Percentiles rank a stretch among this genome's conserved stretches.
Evolutionary conservation across 2,888 invertebrate genomes (phyloP).

Genomic region (Melieria picta): DNA sequence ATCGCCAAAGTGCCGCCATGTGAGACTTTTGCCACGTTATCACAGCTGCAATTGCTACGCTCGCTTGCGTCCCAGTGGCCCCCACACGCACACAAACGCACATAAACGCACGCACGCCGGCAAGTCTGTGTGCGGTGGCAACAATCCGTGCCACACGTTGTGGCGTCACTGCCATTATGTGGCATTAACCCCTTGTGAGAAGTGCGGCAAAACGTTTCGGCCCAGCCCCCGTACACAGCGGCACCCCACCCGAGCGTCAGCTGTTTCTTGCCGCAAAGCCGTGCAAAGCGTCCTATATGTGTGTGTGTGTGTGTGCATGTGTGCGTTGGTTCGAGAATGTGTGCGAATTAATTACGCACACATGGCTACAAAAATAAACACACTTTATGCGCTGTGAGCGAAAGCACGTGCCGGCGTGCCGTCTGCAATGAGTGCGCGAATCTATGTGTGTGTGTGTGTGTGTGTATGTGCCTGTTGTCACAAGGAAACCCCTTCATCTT

Average conservation of each 20-base stretch:
- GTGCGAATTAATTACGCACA: constrained; percentile 43
- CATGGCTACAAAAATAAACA: constrained; percentile 40
- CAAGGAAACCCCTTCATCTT: constrained; percentile 3
- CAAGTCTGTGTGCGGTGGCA: constrained; percentile 4
- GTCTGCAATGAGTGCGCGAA: constrained; percentile 7
- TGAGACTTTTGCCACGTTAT: constrained; percentile 44
- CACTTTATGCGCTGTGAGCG: constrained; percentile 8
- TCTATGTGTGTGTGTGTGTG: constrained; percentile 14
- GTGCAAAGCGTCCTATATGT: background rate
- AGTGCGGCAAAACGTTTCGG: too few relatives aligned
- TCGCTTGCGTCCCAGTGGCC: constrained; percentile 13
- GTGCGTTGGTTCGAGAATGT: constrained; percentile 24
- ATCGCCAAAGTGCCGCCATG: background rate
- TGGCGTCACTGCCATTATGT: constrained; percentile 19
- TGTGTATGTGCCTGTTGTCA: background rate
- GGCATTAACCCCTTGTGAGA: constrained; percentile 40
- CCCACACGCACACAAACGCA: background rate
- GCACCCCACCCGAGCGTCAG: too few relatives aligned
- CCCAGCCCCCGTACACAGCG: too few relatives aligned
- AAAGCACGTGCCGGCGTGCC: background rate
- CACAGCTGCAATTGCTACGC: constrained; percentile 48
- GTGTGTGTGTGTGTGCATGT: constrained; percentile 14
- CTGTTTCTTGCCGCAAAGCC: too few relatives aligned
- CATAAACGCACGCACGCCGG: background rate
- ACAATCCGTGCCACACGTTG: background rate